These are phyloP conservation scores for Perdita meconis DNA, from an alignment of 2,888 invertebrate genomes.

Conservation along the genomic window DNA sequence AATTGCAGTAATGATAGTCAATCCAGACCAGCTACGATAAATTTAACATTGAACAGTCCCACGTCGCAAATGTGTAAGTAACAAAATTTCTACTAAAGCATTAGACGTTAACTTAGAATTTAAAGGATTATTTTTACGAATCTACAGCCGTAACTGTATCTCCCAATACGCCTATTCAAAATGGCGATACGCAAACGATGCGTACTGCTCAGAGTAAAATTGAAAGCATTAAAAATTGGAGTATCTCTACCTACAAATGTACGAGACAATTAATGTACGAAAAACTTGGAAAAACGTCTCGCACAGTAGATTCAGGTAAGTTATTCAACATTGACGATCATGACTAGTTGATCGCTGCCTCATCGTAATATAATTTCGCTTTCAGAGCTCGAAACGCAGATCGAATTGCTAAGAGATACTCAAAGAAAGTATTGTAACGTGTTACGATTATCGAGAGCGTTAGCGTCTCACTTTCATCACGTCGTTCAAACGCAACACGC, in stretches of 20 bases:
- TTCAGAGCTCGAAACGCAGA: constrained; percentile 96
- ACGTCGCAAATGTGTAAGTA: constrained; percentile 84
- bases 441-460: constrained; percentile 92
- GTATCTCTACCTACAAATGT: constrained; percentile 98
- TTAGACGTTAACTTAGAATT: neutral
- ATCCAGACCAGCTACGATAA: constrained; percentile 87
- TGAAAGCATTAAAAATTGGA: constrained; percentile 97
- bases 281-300: constrained; percentile 96
- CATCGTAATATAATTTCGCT: constrained; percentile 57
- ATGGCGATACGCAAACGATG: constrained; percentile 88
- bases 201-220: constrained; percentile 92
- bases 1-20: constrained; percentile 84
- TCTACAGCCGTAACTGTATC: constrained; percentile 73
- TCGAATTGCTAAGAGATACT: constrained; percentile 96
- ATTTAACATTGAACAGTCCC: constrained; percentile 89
- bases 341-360: constrained; percentile 10
- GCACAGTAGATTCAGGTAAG: constrained; percentile 93
- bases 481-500: constrained; percentile 95
- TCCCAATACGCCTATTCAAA: constrained; percentile 87
- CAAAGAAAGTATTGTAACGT: constrained; percentile 96
- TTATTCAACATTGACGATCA: neutral
- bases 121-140: constrained; percentile 20
- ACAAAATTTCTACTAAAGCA: neutral
- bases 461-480: constrained; percentile 95
- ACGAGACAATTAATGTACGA: constrained; percentile 98